These are phyloP conservation scores for Corythucha ciliata DNA, from an alignment of 2,888 invertebrate species.

Conservation along the genomic window DNA sequence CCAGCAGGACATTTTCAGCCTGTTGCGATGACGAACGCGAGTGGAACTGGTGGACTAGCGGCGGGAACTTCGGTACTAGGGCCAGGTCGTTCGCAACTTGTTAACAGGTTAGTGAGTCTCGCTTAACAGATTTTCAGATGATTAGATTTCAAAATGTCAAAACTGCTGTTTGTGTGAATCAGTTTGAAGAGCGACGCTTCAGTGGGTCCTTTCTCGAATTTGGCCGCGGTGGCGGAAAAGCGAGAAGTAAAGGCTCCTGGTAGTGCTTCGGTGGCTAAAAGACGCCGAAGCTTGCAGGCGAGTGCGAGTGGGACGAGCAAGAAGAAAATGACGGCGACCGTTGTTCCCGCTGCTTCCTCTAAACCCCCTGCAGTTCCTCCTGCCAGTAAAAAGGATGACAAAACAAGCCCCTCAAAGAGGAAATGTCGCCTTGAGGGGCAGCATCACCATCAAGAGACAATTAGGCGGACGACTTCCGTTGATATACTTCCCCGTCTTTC, in stretches of 20 bases:
- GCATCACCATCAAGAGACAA: no score
- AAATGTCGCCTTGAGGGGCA: no score
- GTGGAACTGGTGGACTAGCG: no score
- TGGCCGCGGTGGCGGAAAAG: constrained; percentile 23
- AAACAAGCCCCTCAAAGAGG: neutral
- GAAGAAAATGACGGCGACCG: constrained; percentile 15
- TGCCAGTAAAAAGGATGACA: neutral
- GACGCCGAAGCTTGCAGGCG: neutral
- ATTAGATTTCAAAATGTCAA: neutral
- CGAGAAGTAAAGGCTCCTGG: constrained; percentile 14
- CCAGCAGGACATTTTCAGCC: no score
- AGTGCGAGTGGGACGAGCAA: neutral
- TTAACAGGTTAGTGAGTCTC: no score
- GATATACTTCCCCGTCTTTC: constrained; percentile 18
- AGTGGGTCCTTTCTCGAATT: constrained; percentile 21
- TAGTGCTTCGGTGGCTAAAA: no score
- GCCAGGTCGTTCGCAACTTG: no score
- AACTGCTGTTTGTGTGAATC: neutral
- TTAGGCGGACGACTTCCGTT: no score
- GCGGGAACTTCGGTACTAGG: no score
- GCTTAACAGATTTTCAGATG: constrained; percentile 6
- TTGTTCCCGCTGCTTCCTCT: no score
- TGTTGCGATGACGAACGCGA: constrained; percentile 9
- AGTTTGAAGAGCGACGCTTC: neutral
- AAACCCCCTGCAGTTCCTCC: neutral